These are phyloP conservation scores for Parapsyche elsis DNA, from an alignment of 1,140 invertebrate genomes.

Conservation along the genomic window DNA sequence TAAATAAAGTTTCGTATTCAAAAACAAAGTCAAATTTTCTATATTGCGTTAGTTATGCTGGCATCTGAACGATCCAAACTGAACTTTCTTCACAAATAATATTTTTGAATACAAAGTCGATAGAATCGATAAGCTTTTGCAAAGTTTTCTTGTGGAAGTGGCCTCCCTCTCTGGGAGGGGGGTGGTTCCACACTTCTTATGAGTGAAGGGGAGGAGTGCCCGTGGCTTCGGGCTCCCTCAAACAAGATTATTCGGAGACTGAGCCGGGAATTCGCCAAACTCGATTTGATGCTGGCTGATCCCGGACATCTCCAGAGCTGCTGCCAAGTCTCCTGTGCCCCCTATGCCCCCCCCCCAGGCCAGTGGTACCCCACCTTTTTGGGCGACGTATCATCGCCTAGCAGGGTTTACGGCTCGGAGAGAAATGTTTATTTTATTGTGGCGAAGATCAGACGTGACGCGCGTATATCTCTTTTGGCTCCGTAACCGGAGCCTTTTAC, in stretches of 20 bases:
- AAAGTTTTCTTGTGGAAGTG: conserved; percentile 3
- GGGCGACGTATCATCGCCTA: conserved; percentile 4
- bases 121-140: neutral
- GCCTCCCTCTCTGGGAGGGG: neutral
- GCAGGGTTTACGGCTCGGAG: neutral
- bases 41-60: too few relatives aligned
- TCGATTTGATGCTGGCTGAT: conserved; percentile 20
- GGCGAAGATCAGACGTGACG: conserved; percentile 25
- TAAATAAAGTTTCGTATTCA: too few relatives aligned
- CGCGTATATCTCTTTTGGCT: conserved; percentile 8
- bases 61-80: too few relatives aligned
- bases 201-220: neutral
- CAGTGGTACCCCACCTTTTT: neutral
- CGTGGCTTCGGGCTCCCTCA: neutral
- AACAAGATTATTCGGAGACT: conserved; percentile 20
- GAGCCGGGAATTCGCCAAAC: conserved; percentile 29
- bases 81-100: too few relatives aligned
- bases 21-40: too few relatives aligned
- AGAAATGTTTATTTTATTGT: conserved; percentile 34
- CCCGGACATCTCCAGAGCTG: neutral
- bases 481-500: neutral
- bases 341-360: neutral
- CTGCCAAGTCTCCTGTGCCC: neutral
- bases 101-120: neutral
- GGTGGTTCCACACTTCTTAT: too few relatives aligned